Evolutionary conservation across 2,888 invertebrate genomes (phyloP), one percentile per base, ranked within the genome.

Genomic region (Hoplodrina blanda): DNA sequence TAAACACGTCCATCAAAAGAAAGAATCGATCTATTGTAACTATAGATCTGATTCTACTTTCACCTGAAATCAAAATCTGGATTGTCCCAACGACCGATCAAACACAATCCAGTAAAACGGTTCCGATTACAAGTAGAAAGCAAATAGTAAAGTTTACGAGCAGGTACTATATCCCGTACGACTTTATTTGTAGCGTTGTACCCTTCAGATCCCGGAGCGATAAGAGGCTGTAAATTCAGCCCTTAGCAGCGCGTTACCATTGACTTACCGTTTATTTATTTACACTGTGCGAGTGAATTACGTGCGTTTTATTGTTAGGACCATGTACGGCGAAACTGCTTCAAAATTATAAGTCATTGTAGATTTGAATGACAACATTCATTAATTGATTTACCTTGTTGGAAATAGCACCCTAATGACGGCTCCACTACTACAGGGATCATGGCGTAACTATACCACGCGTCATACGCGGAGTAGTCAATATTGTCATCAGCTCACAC

Each of bases 161-260:
- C 33, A 44, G 55, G 77, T 52, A 20, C 20, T 19, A 3, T 59
- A 17, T 19, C 19, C 19, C 17, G 25, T 17, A 30, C 33, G 57
- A 62, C 49, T 78, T 50, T 71, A 75, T 68, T 59, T 53, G 78
- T 77, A 49, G 78, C 46, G 56, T 57, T 52, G n/a, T n/a, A 33
- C 68, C 55, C 55, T 55, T 20, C 41, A 55, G 76, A 75, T 75
- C 55, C 44, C 20, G 10, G 56, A 41, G 41, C 11, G 75, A 79
- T 66, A 76, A 79, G 76, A 49, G 68, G 59, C 46, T 33, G 46
- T 76, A 67, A 74, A 56, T 25, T 11, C 54, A 11, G 44, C 53
- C 59, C 57, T 56, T 20, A 7, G 69, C 33, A 37, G 49, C 53
- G 44, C 62, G 54, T 54, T 62, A 15, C 53, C 57, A 52, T 74